Base-by-base conservation (phyloP, 2,797 vertebrate species). In the Neosalanx taihuensis region DNA sequence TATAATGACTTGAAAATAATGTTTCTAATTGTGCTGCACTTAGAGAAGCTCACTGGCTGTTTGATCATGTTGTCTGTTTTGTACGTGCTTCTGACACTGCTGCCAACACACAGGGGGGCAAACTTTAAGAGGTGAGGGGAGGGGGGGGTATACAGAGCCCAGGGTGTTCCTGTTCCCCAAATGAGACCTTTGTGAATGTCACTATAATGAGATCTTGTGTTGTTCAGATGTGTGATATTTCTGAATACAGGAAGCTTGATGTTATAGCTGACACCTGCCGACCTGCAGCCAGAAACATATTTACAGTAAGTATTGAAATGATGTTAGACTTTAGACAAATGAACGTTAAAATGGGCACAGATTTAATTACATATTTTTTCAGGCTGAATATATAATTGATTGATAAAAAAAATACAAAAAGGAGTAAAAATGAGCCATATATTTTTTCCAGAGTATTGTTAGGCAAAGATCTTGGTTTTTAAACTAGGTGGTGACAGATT, bases 1-100 rank as follows among this genome's bases (percentile, higher is more conserved):
- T 84, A 92, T 89, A 86, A 93, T 92, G 93, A 95, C 96, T 95
- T 95, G 95, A 96, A 95, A 86, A 90, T 75, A 83, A 87, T 91
- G 78, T 88, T 86, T 86, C 81, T 87, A 88, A 92, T 93, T 90
- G 92, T 94, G 93, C 93, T 94, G 94, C 94, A 93, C 93, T 92
- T 93, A 94, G 93, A 88, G 87, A 83, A 90, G 91, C 90, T 91
- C 90, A 90, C 92, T 90, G 84, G 92, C 93, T 94, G 89, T 91
- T 91, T 93, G 89, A 92, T 91, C 83, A 93, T 87, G 82, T 53
- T 91, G 84, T 85, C 81, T 91, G 78, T 88, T 92, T 90, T 90
- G 85, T 92, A 92, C 92, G 90, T 94, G 89, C 91, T 93, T 82
- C 93, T 93, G 91, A 93, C 88, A 89, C 87, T 60, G 89, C 93